These are phyloP conservation scores for Erannis defoliaria DNA, from an alignment of 2,888 invertebrate species.

Conservation along the genomic window DNA sequence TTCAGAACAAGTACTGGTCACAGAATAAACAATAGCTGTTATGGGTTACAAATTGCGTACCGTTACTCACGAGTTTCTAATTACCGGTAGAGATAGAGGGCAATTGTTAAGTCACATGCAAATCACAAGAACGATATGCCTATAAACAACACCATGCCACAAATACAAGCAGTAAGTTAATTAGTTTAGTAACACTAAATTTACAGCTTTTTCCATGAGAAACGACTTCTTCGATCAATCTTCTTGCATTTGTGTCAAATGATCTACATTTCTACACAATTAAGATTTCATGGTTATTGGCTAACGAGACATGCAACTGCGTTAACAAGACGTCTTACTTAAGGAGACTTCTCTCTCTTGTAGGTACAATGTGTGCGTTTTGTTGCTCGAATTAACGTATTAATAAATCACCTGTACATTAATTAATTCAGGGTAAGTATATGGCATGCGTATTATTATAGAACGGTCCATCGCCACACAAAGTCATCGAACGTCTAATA, in stretches of 20 bases:
- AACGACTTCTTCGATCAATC: too few relatives aligned
- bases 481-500: conserved; percentile 24
- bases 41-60: conserved; percentile 67
- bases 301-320: conserved; percentile 7
- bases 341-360: background rate
- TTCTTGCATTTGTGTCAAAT: background rate
- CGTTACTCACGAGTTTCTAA: conserved; percentile 82
- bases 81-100: conserved; percentile 75
- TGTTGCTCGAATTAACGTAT: background rate
- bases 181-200: conserved; percentile 24
- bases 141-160: conserved; percentile 10
- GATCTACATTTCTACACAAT: conserved; percentile 3
- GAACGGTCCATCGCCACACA: conserved; percentile 22
- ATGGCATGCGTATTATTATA: conserved; percentile 17
- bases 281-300: conserved; percentile 8
- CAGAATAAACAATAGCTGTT: background rate
- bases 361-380: background rate
- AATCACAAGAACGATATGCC: conserved; percentile 55
- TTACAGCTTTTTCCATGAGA: conserved; percentile 49
- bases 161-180: background rate
- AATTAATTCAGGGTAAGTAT: background rate
- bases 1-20: background rate
- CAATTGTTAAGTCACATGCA: conserved; percentile 79
- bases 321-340: background rate
- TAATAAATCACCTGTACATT: too few relatives aligned